These are phyloP conservation scores for Orientallactaga bullata DNA, from an alignment of 2,113 vertebrate species.

Conservation along the genomic window DNA sequence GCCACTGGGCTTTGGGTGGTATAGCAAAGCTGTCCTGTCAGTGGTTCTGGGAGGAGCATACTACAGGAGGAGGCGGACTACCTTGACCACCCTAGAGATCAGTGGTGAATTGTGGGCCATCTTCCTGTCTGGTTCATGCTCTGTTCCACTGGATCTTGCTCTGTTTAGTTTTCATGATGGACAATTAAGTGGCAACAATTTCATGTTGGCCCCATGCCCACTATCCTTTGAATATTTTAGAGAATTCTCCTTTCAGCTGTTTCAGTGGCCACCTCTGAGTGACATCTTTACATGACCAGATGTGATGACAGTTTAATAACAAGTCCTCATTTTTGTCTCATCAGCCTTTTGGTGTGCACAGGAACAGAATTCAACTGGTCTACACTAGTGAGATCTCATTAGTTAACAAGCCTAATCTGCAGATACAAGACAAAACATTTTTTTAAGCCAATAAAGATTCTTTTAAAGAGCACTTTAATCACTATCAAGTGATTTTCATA, in stretches of 20 bases:
- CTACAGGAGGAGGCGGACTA: not conserved
- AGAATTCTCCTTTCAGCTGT: conserved; percentile 69
- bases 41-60: not conserved
- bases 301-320: conserved; percentile 76
- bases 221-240: conserved; percentile 50
- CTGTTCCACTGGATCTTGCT: rapidly evolving
- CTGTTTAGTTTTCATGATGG: not conserved
- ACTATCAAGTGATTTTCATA: conserved; percentile 83
- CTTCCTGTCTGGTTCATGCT: not conserved
- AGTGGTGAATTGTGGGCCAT: rapidly evolving
- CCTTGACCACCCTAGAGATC: not conserved
- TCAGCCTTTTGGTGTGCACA: conserved; percentile 78
- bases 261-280: conserved; percentile 62
- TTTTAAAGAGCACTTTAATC: conserved; percentile 83
- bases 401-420: conserved; percentile 83
- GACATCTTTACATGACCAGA: conserved; percentile 75
- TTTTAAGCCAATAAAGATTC: conserved; percentile 80
- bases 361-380: conserved; percentile 68
- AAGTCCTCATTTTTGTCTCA: conserved; percentile 80
- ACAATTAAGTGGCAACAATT: not conserved
- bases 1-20: not conserved
- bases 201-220: not conserved
- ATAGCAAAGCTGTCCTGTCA: rapidly evolving
- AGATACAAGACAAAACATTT: conserved; percentile 85
- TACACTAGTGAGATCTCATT: conserved; percentile 85